Evolutionary conservation across 37 sponge, comb jelly and placozoan species (phyloP).

Genomic region (Amphimedon queenslandica): DNA sequence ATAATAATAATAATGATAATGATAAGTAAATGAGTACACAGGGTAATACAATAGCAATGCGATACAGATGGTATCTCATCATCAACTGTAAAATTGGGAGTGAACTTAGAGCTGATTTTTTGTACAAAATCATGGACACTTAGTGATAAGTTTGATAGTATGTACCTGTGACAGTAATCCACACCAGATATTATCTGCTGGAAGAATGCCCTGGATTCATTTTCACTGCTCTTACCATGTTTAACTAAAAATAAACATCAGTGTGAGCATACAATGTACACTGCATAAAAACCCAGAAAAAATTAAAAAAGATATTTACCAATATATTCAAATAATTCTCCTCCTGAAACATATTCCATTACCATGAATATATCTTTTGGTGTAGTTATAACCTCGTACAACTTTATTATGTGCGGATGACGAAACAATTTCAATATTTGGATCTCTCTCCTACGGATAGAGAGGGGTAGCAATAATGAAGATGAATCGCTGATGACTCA

Average conservation of each 20-base stretch:
- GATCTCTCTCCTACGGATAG: conserved; percentile 60
- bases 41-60: no score
- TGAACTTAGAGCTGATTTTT: not conserved
- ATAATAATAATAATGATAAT: no score
- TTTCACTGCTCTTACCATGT: conserved; percentile 75
- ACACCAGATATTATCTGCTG: conserved; percentile 96
- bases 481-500: not conserved
- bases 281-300: no score
- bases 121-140: not conserved
- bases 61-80: no score
- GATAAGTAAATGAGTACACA: no score
- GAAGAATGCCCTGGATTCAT: conserved; percentile 76
- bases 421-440: conserved; percentile 91
- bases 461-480: not conserved
- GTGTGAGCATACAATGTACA: not conserved
- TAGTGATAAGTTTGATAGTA: not conserved
- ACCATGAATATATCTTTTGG: conserved; percentile 97
- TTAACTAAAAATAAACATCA: conserved; percentile 41
- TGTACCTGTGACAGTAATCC: conserved; percentile 83
- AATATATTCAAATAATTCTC: conserved; percentile 96
- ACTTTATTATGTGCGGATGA: conserved; percentile 96
- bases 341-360: conserved; percentile 95
- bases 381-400: conserved; percentile 95
- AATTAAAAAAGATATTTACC: no score
- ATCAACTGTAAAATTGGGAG: no score